Evolutionary conservation across 2,888 invertebrate species (phyloP), one percentile per base, ranked within the genome.

Genomic region (Diloba caeruleocephala): DNA sequence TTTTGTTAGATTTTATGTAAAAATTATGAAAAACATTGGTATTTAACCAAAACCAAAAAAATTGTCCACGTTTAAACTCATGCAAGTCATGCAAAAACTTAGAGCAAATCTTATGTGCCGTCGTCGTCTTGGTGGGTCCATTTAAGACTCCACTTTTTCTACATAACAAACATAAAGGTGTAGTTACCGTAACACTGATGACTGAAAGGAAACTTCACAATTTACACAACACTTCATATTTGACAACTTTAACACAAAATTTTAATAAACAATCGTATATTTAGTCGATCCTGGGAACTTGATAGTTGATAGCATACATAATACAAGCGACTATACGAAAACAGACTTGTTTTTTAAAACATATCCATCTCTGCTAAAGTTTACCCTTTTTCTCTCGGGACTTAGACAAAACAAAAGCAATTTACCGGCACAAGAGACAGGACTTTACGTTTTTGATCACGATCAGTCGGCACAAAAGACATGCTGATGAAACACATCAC

Each of bases 1-100:
- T n/a, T n/a, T n/a, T n/a, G n/a, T n/a, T n/a, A n/a, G n/a, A n/a
- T n/a, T n/a, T n/a, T n/a, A n/a, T n/a, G n/a, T n/a, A n/a, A n/a
- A n/a, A n/a, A n/a, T n/a, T n/a, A n/a, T n/a, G n/a, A n/a, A n/a
- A n/a, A n/a, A n/a, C n/a, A n/a, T n/a, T n/a, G n/a, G n/a, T n/a
- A n/a, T n/a, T n/a, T n/a, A n/a, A n/a, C n/a, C n/a, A n/a, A n/a
- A n/a, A n/a, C n/a, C n/a, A n/a, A n/a, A n/a, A n/a, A n/a, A n/a
- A n/a, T n/a, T n/a, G n/a, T n/a, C n/a, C n/a, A n/a, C n/a, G n/a
- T 17, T 33, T 19, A 37, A 36, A 50, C 51, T 53, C 56, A 52
- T 61, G 70, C 70, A 63, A 72, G 71, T 72, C 72, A 72, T 38
- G 37, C 53, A 72, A 72, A 71, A 72, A 71, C 12, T 37, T 32